Evolutionary conservation across 2,113 vertebrate species (phyloP), one percentile per base, ranked within the genome.

Genomic region (Ptilorrhoa leucosticta): DNA sequence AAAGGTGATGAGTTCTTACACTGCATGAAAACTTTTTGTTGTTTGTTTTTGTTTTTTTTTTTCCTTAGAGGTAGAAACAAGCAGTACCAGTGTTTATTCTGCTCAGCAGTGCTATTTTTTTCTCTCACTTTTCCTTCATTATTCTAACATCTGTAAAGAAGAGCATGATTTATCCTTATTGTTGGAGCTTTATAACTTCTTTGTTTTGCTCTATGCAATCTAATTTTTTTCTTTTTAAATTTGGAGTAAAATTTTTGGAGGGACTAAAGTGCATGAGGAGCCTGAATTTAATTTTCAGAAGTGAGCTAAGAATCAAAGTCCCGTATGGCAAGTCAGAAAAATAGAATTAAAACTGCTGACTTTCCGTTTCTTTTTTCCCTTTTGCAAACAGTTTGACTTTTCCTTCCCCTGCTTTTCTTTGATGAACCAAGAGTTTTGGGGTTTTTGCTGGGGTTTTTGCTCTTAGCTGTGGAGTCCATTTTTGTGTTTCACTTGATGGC

Each of bases 401-500:
- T 83, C 12, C 39, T 87, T 84, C 12, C 9, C 4, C 11, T 33
- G 13, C 37, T 56, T 93, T 76, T 63, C 31, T 90, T 80, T n/a
- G n/a, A 40, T 60, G 39, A 80, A 48, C 8, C 6, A 16, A 66
- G 21, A 18, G 2, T 86, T 83, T 54, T 50, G 30, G 2, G 5
- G n/a, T 70, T 81, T 70, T 83, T 94, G 15, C 76, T 60, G 44
- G 17, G 39, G 11, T n/a, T n/a, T n/a, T n/a, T n/a, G n/a, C n/a
- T n/a, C n/a, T 65, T 91, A 79, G 27, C 72, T 78, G 26, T 50
- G 40, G 68, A 88, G 61, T 79, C 91, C 47, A 39, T 92, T 91
- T 89, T 83, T 91, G 76, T 53, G n/a, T 92, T 90, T 83, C n/a
- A n/a, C 14, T 91, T 57, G 78, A 94, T 94, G 76, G 84, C 75